These are phyloP conservation scores for Ophraella communa DNA, from an alignment of 2,888 invertebrate species.

Conservation along the genomic window DNA sequence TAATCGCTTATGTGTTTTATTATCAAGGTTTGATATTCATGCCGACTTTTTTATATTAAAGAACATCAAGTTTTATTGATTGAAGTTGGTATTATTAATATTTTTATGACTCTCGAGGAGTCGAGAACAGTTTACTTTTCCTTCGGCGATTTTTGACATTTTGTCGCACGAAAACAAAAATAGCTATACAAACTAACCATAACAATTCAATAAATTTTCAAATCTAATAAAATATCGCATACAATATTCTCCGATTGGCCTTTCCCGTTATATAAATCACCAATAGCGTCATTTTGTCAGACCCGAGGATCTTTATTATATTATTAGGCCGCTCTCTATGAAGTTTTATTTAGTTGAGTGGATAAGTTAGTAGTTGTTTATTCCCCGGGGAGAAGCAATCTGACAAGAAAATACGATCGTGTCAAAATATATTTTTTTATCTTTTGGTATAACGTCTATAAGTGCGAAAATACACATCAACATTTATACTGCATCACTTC, in stretches of 20 bases:
- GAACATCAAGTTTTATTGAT: no score
- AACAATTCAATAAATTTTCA: background rate
- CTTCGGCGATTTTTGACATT: background rate
- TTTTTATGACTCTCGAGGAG: no score
- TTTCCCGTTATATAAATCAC: slow-evolving; percentile 6
- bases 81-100: no score
- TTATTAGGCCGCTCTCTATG: background rate
- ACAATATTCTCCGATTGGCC: slow-evolving; percentile 3
- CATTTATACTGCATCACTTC: no score
- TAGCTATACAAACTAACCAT: background rate
- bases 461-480: no score
- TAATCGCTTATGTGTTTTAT: no score
- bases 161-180: background rate
- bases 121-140: no score
- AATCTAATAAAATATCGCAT: background rate
- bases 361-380: background rate
- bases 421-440: no score
- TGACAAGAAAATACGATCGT: background rate
- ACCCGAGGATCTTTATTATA: slow-evolving; percentile 7
- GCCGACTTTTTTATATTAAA: no score
- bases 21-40: no score
- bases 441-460: no score
- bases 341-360: background rate
- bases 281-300: slow-evolving; percentile 9
- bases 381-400: background rate